phyloP scores from a whole-genome alignment of 2,797 vertebrate species.

The Orientallactaga sibirica region DNA sequence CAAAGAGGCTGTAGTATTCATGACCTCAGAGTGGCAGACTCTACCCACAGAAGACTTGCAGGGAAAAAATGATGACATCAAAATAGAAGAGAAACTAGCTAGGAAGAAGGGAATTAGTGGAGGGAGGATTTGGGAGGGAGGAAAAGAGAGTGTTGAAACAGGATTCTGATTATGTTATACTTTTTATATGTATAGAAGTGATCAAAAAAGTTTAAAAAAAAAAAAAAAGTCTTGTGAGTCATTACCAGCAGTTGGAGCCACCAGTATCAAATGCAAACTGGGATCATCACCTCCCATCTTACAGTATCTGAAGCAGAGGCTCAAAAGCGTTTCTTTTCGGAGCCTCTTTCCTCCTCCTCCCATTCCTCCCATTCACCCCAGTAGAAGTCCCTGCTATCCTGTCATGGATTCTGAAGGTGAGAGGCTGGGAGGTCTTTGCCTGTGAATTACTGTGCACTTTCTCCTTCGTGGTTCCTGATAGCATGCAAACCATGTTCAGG shows the following conservation, averaged over 20 bases:
- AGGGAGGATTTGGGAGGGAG: too few species aligned
- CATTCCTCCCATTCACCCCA: not conserved
- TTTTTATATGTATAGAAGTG: too few species aligned
- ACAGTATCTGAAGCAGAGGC: not conserved
- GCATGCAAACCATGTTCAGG: not conserved
- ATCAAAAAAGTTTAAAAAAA: too few species aligned
- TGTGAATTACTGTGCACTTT: not conserved
- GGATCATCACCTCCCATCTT: not conserved
- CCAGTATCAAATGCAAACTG: not conserved
- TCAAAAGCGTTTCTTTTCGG: not conserved
- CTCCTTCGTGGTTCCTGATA: not conserved
- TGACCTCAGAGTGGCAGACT: too few species aligned
- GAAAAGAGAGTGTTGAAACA: too few species aligned
- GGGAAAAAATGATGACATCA: too few species aligned
- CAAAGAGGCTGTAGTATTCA: too few species aligned
- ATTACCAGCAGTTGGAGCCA: not conserved
- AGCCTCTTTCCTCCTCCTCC: too few species aligned
- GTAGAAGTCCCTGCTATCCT: not conserved
- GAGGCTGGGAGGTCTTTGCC: not conserved
- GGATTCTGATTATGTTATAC: too few species aligned
- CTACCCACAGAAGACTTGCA: too few species aligned
- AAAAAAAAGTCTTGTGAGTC: not conserved
- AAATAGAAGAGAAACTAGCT: too few species aligned
- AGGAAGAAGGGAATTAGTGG: too few species aligned
- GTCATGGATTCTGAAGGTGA: not conserved